A percentile compares a stretch with the other conserved stretches of the same genome.
Conservation (phyloP, 2,888 invertebrate species). For the Hyposoter didymator region DNA sequence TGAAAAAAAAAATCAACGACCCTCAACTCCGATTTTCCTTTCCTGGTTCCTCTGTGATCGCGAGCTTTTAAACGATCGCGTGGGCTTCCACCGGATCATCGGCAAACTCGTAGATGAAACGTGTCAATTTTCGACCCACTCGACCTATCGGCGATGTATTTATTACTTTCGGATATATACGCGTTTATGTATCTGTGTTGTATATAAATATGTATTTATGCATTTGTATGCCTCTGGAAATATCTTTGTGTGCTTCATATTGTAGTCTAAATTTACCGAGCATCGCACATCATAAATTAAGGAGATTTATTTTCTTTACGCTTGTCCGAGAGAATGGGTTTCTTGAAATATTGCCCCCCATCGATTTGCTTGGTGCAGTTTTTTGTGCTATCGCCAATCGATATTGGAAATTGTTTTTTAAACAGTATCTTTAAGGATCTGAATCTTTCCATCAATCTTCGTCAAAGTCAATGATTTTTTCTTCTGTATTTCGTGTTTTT, state of each 20-base stretch:
- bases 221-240: too few species aligned
- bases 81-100: constrained; percentile 24
- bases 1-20: not conserved
- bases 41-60: constrained; percentile 13
- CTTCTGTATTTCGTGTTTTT: too few species aligned
- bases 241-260: not conserved
- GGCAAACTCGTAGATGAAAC: constrained; percentile 68
- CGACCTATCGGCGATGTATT: constrained; percentile 56
- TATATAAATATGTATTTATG: too few species aligned
- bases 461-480: not conserved
- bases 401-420: not conserved
- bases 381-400: not conserved
- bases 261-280: constrained; percentile 1
- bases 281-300: constrained; percentile 12
- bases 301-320: constrained; percentile 5
- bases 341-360: not conserved
- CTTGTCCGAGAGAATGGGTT: not conserved
- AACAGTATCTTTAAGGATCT: not conserved
- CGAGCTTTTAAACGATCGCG: constrained; percentile 19
- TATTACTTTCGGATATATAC: constrained; percentile 35
- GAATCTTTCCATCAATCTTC: not conserved
- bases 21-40: constrained; percentile 13
- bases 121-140: constrained; percentile 78
- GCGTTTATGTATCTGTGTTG: not conserved
- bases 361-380: not conserved